Percentiles rank a stretch among this genome's conserved stretches.
Evolutionary conservation across 2,888 invertebrate genomes (phyloP).

Genomic region (Drosophila neoperkinsi): DNA sequence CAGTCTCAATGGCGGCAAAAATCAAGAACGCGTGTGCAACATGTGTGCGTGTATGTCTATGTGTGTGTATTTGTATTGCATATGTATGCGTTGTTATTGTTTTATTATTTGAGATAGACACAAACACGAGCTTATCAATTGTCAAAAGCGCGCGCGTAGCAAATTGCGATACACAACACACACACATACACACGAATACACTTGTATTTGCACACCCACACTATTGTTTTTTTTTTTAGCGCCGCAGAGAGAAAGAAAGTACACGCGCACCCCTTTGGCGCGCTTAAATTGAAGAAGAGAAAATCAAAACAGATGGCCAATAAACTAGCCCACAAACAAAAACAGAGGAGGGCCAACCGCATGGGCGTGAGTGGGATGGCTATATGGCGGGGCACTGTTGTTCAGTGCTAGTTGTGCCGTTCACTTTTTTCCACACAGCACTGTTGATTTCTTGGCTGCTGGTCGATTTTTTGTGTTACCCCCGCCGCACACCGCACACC

Average conservation of each 20-base stretch:
- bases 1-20: conserved; percentile 60
- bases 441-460: conserved; percentile 63
- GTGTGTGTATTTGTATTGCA: neutral
- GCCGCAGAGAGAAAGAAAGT: conserved; percentile 67
- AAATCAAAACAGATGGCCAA: conserved; percentile 74
- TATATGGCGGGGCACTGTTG: conserved; percentile 52
- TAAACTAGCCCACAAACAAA: conserved; percentile 66
- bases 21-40: conserved; percentile 62
- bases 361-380: conserved; percentile 47
- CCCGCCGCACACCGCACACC: conserved; percentile 7
- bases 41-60: conserved; percentile 55
- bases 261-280: conserved; percentile 80
- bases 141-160: conserved; percentile 60
- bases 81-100: conserved; percentile 48
- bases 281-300: conserved; percentile 78
- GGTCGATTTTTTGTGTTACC: conserved; percentile 43
- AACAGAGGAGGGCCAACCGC: conserved; percentile 40
- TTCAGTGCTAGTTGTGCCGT: conserved; percentile 53
- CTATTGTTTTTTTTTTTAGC: conserved; percentile 14
- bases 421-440: conserved; percentile 66
- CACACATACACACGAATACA: conserved; percentile 9
- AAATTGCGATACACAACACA: conserved; percentile 65
- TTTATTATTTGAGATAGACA: conserved; percentile 45
- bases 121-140: conserved; percentile 70
- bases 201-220: conserved; percentile 40